These are phyloP conservation scores for Tauraco erythrolophus DNA, from an alignment of 2,113 vertebrate genomes.

Conservation along the genomic window DNA sequence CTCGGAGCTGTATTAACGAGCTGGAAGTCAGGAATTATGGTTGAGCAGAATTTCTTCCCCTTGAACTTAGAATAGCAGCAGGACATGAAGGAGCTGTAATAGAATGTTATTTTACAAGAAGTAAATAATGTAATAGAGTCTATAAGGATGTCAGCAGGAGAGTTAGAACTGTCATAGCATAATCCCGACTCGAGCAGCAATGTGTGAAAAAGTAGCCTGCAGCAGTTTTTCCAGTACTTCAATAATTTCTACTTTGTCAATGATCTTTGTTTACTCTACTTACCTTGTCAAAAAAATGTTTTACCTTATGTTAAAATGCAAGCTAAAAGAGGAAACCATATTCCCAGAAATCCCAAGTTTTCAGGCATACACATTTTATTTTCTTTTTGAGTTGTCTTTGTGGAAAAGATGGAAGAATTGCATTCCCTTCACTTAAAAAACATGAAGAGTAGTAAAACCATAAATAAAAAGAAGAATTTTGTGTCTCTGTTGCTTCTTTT, in stretches of 20 bases:
- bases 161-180: slow-evolving; percentile 74
- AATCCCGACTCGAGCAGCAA: slow-evolving; percentile 75
- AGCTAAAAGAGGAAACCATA: slow-evolving; percentile 49
- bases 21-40: slow-evolving; percentile 53
- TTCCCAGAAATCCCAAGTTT: slow-evolving; percentile 49
- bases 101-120: slow-evolving; percentile 79
- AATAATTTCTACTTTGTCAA: slow-evolving; percentile 69
- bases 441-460: slow-evolving; percentile 24
- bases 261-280: slow-evolving; percentile 69
- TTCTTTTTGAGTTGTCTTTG: neutral
- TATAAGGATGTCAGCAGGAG: slow-evolving; percentile 78
- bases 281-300: slow-evolving; percentile 67
- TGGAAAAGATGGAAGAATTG: slow-evolving; percentile 5
- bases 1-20: slow-evolving; percentile 53
- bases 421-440: slow-evolving; percentile 32
- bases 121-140: slow-evolving; percentile 80
- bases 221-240: slow-evolving; percentile 71
- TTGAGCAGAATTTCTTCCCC: slow-evolving; percentile 59
- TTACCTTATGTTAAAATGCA: slow-evolving; percentile 55
- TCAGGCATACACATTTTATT: slow-evolving; percentile 11
- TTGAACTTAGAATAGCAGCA: slow-evolving; percentile 74
- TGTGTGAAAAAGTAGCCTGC: slow-evolving; percentile 75
- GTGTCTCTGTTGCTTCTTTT: slow-evolving; percentile 5
- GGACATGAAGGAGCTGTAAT: slow-evolving; percentile 75
- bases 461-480: slow-evolving; percentile 24